These are phyloP conservation scores for Ostrea denselamellosa DNA, from an alignment of 1,140 invertebrate genomes.

Conservation along the genomic window DNA sequence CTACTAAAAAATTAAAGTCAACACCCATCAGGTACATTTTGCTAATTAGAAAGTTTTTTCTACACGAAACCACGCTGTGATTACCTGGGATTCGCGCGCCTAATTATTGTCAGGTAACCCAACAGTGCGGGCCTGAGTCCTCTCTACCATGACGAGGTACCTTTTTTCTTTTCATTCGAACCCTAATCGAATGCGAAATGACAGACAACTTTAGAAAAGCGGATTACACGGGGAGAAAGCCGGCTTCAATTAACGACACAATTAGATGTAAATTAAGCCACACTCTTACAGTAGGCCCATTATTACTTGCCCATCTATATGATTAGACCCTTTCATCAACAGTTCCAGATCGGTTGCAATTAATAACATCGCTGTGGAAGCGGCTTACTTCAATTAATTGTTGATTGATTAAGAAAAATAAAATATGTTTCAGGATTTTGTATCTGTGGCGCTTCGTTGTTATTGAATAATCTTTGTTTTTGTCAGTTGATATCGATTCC, in stretches of 20 bases:
- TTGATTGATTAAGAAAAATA: slow-evolving; percentile 42
- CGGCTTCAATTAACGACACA: slow-evolving; percentile 43
- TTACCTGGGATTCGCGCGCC: slow-evolving; percentile 1
- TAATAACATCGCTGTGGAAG: slow-evolving; percentile 31
- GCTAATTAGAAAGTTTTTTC: slow-evolving; percentile 33
- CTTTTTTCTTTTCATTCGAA: slow-evolving; percentile 9
- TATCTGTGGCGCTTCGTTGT: slow-evolving; percentile 26
- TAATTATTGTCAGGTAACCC: slow-evolving; percentile 33
- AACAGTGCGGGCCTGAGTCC: slow-evolving; percentile 7
- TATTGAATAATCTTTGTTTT: slow-evolving; percentile 37
- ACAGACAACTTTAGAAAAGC: slow-evolving; percentile 46
- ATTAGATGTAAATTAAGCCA: slow-evolving; percentile 44
- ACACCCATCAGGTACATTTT: not conserved
- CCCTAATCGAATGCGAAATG: slow-evolving; percentile 41
- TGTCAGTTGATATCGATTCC: slow-evolving; percentile 13
- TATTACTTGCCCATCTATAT: slow-evolving; percentile 42
- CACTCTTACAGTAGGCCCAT: slow-evolving; percentile 22
- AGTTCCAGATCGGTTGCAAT: slow-evolving; percentile 44
- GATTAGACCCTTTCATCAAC: slow-evolving; percentile 41
- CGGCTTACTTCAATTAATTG: slow-evolving; percentile 41
- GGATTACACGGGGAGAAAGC: slow-evolving; percentile 33
- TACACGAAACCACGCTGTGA: slow-evolving; percentile 4
- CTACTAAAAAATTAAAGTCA: not conserved
- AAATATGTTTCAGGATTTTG: slow-evolving; percentile 38
- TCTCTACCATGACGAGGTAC: not conserved